These are phyloP conservation scores for Torymus tubicola DNA, from an alignment of 2,888 invertebrate genomes.

Conservation along the genomic window DNA sequence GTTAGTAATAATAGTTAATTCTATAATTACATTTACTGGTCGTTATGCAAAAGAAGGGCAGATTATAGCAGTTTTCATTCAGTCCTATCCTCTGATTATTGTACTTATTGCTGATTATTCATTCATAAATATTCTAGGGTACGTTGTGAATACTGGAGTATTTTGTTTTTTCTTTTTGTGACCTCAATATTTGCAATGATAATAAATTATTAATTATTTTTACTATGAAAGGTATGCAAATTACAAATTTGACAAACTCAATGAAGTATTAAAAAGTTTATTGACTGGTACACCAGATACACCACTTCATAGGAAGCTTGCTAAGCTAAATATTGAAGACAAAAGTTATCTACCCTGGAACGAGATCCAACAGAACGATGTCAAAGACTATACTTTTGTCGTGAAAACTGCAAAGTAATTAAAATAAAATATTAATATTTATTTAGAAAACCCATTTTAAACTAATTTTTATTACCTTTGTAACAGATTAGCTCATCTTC, in stretches of 20 bases:
- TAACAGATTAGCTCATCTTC: constrained; percentile 30
- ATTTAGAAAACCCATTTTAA: background rate
- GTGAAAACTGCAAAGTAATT: constrained; percentile 40
- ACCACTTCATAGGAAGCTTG: constrained; percentile 16
- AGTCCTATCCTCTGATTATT: constrained; percentile 22
- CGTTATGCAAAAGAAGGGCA: background rate
- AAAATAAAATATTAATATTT: background rate
- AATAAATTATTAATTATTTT: background rate
- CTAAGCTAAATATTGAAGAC: background rate
- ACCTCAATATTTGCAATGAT: background rate
- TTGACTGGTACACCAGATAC: constrained; percentile 23
- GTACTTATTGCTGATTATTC: constrained; percentile 30
- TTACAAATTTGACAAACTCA: constrained; percentile 39
- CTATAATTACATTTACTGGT: background rate
- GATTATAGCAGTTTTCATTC: background rate
- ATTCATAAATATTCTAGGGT: constrained; percentile 36
- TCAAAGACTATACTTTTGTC: constrained; percentile 27
- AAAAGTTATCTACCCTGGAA: background rate
- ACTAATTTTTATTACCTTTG: background rate
- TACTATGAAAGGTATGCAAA: constrained; percentile 24
- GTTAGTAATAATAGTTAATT: constrained; percentile 2
- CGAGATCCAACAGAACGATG: background rate
- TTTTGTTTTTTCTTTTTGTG: background rate
- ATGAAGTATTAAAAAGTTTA: constrained; percentile 20
- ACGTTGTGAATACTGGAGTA: background rate